Evolutionary conservation across 1,140 invertebrate species (phyloP), one percentile per base, ranked within the genome.

Genomic region (Venustaconcha ellipsiformis): DNA sequence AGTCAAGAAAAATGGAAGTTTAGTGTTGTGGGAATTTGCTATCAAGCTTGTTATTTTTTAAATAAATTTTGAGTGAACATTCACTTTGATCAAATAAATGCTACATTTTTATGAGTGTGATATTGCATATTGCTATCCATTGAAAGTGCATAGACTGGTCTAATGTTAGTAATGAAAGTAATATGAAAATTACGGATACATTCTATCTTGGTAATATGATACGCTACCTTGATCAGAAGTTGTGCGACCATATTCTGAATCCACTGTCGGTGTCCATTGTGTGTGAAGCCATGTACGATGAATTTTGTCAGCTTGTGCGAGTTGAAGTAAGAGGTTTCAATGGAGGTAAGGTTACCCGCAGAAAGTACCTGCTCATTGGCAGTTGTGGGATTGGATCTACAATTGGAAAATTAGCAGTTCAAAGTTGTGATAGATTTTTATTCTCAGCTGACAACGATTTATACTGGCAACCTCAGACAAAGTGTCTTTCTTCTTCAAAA

Each of bases 271-370:
- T 94, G 93, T 84, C 96, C 97, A 82, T 94, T 95, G 66, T 95
- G 96, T 6, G 96, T 96, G 85, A 98, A 99, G 11, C 97, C 97
- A 83, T 99, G 97, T 0, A 98, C 95, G 77, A 99, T 95, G 30
- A 99, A 93, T 86, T 96, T 95, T 14, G 80, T 86, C 14, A 58
- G 23, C 55, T 67, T 70, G 4, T 57, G 57, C 1, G 67, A 59
- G 15, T 74, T 62, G 62, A 75, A 85, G 55, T 74, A 48, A 18
- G 82, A 81, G 1, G 23, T 67, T 48, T 15, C 23, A 48, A 95
- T 90, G 71, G 76, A 72, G 15, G 74, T 72, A 20, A 69, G 93
- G 76, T 86, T 30, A 30, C 67, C 23, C 12, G 75, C 81, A n/a
- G 58, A 15, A 14, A 90, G 65, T 0, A 84, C 62, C 60, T 88